Evolutionary conservation across 1,140 invertebrate genomes (phyloP).

Genomic region (Drosophila ogumai): DNA sequence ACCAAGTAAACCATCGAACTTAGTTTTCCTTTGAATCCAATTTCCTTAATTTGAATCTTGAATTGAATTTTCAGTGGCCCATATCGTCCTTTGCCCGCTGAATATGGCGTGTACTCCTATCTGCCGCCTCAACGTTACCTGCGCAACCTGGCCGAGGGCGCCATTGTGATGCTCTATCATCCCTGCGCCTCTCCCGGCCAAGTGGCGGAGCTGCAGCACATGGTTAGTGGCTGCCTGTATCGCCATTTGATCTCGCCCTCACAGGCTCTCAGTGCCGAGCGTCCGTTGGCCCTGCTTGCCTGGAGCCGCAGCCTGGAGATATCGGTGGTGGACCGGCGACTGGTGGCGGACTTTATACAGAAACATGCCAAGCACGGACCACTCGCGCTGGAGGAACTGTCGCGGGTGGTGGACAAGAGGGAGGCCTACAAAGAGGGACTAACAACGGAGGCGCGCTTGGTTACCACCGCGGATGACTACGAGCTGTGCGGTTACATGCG

Average conservation of each 20-base stretch:
- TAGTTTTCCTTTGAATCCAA: neutral
- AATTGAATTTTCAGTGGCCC: conserved; percentile 88
- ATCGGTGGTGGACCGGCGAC: conserved; percentile 88
- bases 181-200: conserved; percentile 91
- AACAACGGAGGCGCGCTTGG: conserved; percentile 86
- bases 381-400: conserved; percentile 74
- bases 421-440: conserved; percentile 87
- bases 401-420: conserved; percentile 88
- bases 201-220: conserved; percentile 87
- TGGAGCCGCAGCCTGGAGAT: conserved; percentile 92
- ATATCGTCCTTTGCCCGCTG: conserved; percentile 92
- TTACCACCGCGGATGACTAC: conserved; percentile 86
- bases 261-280: conserved; percentile 86
- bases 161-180: conserved; percentile 94
- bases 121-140: conserved; percentile 93
- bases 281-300: conserved; percentile 91
- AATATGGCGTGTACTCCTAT: conserved; percentile 93
- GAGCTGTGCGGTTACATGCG: conserved; percentile 85
- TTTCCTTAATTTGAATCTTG: neutral
- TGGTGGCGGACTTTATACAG: conserved; percentile 88
- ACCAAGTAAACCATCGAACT: conserved; percentile 86
- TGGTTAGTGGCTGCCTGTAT: conserved; percentile 90
- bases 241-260: conserved; percentile 93
- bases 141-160: conserved; percentile 94
- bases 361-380: conserved; percentile 88